Evolutionary conservation across 2,888 invertebrate genomes (phyloP).

Genomic region (Macrosiphum euphorbiae): DNA sequence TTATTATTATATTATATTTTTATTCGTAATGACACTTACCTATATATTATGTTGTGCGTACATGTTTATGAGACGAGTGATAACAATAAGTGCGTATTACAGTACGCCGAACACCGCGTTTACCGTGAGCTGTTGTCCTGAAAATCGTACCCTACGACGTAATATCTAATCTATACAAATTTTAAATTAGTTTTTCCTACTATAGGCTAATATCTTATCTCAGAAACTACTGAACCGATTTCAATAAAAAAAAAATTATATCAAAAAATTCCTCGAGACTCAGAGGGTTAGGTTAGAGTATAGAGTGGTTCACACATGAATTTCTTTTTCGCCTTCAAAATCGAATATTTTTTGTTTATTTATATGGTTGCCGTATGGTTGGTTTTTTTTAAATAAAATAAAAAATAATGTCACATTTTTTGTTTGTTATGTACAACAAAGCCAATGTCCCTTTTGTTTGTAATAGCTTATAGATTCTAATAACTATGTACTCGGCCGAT

Average conservation of each 20-base stretch:
- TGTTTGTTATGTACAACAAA: too few species aligned
- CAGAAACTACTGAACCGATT: neutral
- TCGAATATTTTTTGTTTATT: neutral
- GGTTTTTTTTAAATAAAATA: too few species aligned
- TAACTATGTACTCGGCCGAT: neutral
- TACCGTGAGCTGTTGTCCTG: conserved; percentile 43
- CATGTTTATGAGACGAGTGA: neutral
- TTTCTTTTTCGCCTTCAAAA: neutral
- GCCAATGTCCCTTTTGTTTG: too few species aligned
- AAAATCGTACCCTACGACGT: neutral
- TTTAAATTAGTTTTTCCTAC: neutral
- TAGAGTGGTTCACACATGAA: neutral
- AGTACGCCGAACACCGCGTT: conserved; percentile 21
- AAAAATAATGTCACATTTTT: too few species aligned
- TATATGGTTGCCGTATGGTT: too few species aligned
- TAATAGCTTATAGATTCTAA: neutral
- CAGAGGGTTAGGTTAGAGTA: neutral
- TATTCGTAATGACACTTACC: neutral
- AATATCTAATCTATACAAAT: neutral
- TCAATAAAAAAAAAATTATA: neutral
- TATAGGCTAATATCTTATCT: neutral
- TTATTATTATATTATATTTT: neutral
- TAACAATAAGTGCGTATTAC: conserved; percentile 27
- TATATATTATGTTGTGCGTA: neutral
- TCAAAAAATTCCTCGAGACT: neutral